Evolutionary conservation across 2,888 invertebrate species (phyloP), one percentile per base, ranked within the genome.

Genomic region (Zygothrica quintamaculata): DNA sequence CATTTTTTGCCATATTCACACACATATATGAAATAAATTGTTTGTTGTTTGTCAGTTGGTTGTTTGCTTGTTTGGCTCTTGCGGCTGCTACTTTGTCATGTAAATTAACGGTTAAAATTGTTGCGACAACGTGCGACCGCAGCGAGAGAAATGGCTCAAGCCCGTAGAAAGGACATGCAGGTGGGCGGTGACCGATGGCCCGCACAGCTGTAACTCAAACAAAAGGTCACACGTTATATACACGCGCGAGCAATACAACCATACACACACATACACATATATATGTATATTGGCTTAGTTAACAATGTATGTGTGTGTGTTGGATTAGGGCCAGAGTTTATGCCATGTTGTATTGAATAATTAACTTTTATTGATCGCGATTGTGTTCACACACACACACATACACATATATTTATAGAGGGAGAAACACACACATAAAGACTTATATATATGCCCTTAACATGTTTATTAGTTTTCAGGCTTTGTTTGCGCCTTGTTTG

Each of bases 361-460:
- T 86, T 88, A 77, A 89, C 71, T 70, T 85, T 85, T 88, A 89
- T 89, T 80, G 88, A 88, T 78, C 74, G 85, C 68, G 66, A 65
- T 75, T 64, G 62, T 48, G 59, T 46, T 44, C 50, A 47, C 51
- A 53, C 55, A 64, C 39, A 39, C 13, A 55, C 15, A 36, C 47
- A 22, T 18, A 11, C 16, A n/a, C n/a, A n/a, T n/a, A n/a, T n/a
- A n/a, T n/a, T n/a, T n/a, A n/a, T n/a, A n/a, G n/a, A n/a, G n/a
- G n/a, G n/a, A 13, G 26, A 47, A 9, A 33, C 29, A 16, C 29
- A 52, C 18, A 52, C 4, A n/a, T n/a, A 15, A 9, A 25, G 7
- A 18, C 40, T 16, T 46, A 31, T 7, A 37, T 4, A 37, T 13
- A 16, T 31, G 33, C 46, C 53, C 50, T 40, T 51, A 55, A 71